Evolutionary conservation across 2,113 vertebrate genomes (phyloP).

Genomic region (Suricata suricatta): DNA sequence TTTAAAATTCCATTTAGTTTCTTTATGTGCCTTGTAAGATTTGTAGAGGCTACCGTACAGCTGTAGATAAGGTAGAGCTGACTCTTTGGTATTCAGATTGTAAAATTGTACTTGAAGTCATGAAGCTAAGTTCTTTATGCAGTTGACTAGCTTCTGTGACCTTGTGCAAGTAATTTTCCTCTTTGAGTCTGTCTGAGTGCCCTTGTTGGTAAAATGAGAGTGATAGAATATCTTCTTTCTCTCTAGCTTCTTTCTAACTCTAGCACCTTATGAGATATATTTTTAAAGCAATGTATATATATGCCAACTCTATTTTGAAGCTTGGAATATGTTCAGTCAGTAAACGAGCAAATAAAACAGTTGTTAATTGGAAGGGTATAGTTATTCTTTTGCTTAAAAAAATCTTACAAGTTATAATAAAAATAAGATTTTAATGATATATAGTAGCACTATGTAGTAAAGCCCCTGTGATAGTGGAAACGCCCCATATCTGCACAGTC

Average conservation of each 20-base stretch:
- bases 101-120: neutral
- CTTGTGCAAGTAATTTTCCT: neutral
- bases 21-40: slow-evolving; percentile 2
- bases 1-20: neutral
- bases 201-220: neutral
- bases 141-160: neutral
- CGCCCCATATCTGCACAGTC: neutral
- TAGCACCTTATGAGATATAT: neutral
- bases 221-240: neutral
- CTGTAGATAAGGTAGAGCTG: neutral
- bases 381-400: neutral
- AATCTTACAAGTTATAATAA: neutral
- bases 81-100: neutral
- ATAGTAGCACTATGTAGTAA: neutral
- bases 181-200: neutral
- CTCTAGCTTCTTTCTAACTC: neutral
- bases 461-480: neutral
- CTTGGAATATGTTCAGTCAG: neutral
- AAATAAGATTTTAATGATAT: neutral
- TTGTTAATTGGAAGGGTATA: neutral
- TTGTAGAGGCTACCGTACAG: neutral
- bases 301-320: slow-evolving; percentile 26
- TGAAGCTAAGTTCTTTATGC: neutral
- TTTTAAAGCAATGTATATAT: neutral
- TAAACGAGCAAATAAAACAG: slow-evolving; percentile 42